These are phyloP conservation scores for Heliconius cydno DNA, from an alignment of 2,888 invertebrate genomes.

Conservation along the genomic window DNA sequence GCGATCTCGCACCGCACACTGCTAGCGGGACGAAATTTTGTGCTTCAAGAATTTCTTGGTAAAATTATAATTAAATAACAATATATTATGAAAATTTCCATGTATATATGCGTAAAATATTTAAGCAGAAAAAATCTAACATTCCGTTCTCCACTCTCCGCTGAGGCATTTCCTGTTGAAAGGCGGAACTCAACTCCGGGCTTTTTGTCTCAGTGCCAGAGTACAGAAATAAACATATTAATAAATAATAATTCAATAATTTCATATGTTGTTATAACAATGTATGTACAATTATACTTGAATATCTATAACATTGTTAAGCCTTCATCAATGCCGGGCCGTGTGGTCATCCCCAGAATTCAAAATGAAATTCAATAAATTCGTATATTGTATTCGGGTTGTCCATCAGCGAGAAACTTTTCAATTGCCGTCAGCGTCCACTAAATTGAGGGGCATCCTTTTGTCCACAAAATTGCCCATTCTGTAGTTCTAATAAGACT, in stretches of 20 bases:
- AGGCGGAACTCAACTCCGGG: too few species aligned
- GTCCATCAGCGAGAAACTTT: slow-evolving; percentile 76
- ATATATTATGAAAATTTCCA: neutral
- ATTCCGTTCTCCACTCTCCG: too few species aligned
- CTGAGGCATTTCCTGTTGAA: too few species aligned
- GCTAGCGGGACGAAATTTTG: neutral
- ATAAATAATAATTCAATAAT: neutral
- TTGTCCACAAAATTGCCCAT: slow-evolving; percentile 81
- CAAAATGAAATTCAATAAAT: slow-evolving; percentile 78
- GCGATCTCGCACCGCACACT: slow-evolving; percentile 1
- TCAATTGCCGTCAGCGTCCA: slow-evolving; percentile 72
- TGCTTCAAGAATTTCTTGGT: slow-evolving; percentile 10
- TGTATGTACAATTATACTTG: neutral
- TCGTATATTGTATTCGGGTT: slow-evolving; percentile 61
- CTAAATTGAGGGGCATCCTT: slow-evolving; percentile 68
- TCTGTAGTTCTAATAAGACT: slow-evolving; percentile 77
- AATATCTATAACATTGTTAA: slow-evolving; percentile 55
- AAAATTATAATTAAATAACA: neutral
- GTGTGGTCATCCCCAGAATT: slow-evolving; percentile 73
- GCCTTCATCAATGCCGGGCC: slow-evolving; percentile 70
- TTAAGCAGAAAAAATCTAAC: neutral
- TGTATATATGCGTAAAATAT: neutral
- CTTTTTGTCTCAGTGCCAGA: too few species aligned
- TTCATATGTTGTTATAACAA: neutral
- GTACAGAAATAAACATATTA: too few species aligned